A percentile compares a stretch with the other conserved stretches of the same genome.
Conservation (phyloP, 2,113 vertebrate species). For the Phrynocephalus versicolor region DNA sequence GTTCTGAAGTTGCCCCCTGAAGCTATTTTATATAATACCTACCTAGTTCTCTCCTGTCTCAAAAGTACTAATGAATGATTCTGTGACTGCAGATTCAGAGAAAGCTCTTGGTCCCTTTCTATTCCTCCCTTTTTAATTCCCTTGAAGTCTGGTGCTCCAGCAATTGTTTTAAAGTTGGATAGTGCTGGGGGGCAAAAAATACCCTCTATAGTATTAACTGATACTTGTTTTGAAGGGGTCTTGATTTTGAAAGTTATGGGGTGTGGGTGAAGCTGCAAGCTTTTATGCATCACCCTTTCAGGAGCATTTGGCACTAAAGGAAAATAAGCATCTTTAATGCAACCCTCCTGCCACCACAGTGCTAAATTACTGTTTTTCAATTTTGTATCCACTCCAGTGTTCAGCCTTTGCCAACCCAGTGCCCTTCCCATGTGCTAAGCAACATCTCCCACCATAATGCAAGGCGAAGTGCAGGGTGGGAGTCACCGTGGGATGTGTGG, state of each 20-base stretch:
- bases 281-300: not conserved
- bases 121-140: constrained; percentile 13
- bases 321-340: not conserved
- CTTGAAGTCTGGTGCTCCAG: constrained; percentile 54
- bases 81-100: constrained; percentile 47
- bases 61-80: constrained; percentile 61
- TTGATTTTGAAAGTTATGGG: not conserved
- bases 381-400: not conserved
- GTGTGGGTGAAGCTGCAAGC: not conserved
- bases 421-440: not conserved
- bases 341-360: not conserved
- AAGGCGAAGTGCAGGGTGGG: not conserved
- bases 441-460: not conserved
- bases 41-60: constrained; percentile 50
- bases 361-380: constrained; percentile 15
- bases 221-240: constrained; percentile 28
- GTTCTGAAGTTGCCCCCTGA: constrained; percentile 57
- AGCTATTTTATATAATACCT: constrained; percentile 61
- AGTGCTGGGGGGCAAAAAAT: constrained; percentile 2
- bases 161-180: constrained; percentile 33
- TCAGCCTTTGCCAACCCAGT: not conserved
- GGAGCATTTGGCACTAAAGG: constrained; percentile 19
- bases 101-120: constrained; percentile 44
- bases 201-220: constrained; percentile 30
- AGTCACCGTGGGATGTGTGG: too few species aligned